Evolutionary conservation across 1,140 invertebrate species (phyloP), one percentile per base, ranked within the genome.

Genomic region (Halotydeus destructor): DNA sequence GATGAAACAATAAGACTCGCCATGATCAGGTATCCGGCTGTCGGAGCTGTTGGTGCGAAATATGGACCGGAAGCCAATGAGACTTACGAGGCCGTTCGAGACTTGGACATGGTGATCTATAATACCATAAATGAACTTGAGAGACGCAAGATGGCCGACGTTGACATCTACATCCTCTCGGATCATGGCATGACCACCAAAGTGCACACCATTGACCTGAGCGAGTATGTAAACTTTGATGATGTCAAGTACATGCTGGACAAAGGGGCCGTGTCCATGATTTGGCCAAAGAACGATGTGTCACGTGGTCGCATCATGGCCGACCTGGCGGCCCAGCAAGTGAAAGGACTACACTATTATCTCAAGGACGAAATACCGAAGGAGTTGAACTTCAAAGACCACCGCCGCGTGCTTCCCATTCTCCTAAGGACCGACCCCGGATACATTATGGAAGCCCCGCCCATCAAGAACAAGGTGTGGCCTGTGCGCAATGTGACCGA

Each of bases 161-260:
- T 56, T 45, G 46, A 46, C 33, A 28, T 49, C n/a, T 41, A 42
- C 6, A 61, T 79, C 33, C 55, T 76, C 2, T 75, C 74, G 54
- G 77, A 80, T 58, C 77, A 80, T 60, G 77, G 78, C 12, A 76
- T 78, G 71, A 51, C 64, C 1, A 54, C 58, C 22, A 62, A 72
- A 2, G 61, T 44, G 24, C 30, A 22, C 8, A 18, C 38, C 9
- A 51, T 51, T 30, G 23, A 51, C 18, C 40, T 51, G 19, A 45
- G 45, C 21, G 44, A 39, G 28, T 18, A 18, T 3, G 25, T 51
- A 12, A 40, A 51, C 21, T 22, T 50, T 6, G 42, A 50, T 30
- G 45, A 51, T 28, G 25, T 51, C 4, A 31, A 45, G 28, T 26
- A 47, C 8, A 45, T 50, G 41, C 34, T 51, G 1, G 49, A 48